A percentile compares a stretch with the other conserved stretches of the same genome.
phyloP scores from a whole-genome alignment of 2,113 vertebrate species.

The Microcebus griseorufus region DNA sequence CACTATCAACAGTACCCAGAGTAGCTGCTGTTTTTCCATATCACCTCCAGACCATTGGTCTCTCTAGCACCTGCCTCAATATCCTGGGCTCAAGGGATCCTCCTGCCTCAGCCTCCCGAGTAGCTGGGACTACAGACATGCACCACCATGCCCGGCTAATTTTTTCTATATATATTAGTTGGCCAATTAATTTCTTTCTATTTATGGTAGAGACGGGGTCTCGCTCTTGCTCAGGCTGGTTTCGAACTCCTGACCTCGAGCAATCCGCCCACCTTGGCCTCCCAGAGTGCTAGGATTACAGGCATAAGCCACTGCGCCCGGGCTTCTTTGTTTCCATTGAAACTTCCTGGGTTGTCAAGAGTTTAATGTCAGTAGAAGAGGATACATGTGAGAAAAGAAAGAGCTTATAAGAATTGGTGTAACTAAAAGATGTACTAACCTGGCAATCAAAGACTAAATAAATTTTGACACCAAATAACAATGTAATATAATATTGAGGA shows the following conservation, averaged over 20 bases:
- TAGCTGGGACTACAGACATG: no score
- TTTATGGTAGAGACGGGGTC: no score
- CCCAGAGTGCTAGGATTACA: no score
- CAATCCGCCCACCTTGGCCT: no score
- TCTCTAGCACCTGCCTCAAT: not conserved
- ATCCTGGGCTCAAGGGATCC: no score
- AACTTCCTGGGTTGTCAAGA: not conserved
- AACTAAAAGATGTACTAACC: not conserved
- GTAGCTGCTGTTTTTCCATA: not conserved
- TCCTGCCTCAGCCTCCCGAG: no score
- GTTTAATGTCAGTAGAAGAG: not conserved
- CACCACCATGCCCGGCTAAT: no score
- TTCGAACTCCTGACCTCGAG: no score
- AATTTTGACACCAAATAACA: not conserved
- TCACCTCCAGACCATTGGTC: accelerated
- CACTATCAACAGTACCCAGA: accelerated
- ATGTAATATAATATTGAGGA: not conserved
- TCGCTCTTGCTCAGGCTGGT: no score
- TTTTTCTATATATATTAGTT: no score
- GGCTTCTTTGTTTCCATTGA: not conserved
- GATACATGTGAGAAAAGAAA: not conserved
- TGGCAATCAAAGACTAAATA: not conserved
- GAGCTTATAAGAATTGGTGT: not conserved
- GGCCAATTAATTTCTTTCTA: no score
- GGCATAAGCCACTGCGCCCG: accelerated